Evolutionary conservation across 2,888 invertebrate species (phyloP), one percentile per base, ranked within the genome.

Genomic region (Anaspis maculata): DNA sequence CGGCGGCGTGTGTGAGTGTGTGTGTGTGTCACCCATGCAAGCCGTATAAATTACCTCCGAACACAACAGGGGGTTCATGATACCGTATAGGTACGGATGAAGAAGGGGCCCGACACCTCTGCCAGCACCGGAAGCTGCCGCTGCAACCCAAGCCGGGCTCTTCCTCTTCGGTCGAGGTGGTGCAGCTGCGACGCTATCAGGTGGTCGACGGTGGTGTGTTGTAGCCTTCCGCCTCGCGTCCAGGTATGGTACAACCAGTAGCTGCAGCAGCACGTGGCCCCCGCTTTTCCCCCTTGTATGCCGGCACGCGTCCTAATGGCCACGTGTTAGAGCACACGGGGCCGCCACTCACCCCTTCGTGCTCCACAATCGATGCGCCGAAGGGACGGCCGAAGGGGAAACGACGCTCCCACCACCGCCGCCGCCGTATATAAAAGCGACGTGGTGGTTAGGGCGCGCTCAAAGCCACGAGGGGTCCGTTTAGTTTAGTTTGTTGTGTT

Each of bases 381-480:
- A 12, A 10, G 24, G 29, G 15, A 13, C n/a, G 34, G 34, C 25
- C 25, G 30, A 12, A 28, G 32, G n/a, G 39, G 22, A 30, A 27
- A 26, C 27, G 14, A 23, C 31, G 10, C 27, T 24, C 41, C 41
- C 39, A 35, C 50, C 45, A 42, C 45, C 43, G 41, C 44, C 39
- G 39, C 42, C 34, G 34, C 27, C 30, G 24, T 42, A 65, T 72
- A 73, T 72, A 70, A 71, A 71, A 62, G 66, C 62, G 51, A 45
- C 57, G 56, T 61, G 59, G n/a, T 57, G 56, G 62, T 57, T 58
- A 48, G 61, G 61, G 57, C 52, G 54, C 61, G 65, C 64, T 57
- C 69, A 59, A 72, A 70, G 71, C 66, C 71, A 71, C 70, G 69
- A 69, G 70, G 71, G 71, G 67, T 57, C 66, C 68, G 68, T 68